Evolutionary conservation across 2,113 vertebrate genomes (phyloP), one percentile per base, ranked within the genome.

Genomic region (Emydocephalus ijimae): DNA sequence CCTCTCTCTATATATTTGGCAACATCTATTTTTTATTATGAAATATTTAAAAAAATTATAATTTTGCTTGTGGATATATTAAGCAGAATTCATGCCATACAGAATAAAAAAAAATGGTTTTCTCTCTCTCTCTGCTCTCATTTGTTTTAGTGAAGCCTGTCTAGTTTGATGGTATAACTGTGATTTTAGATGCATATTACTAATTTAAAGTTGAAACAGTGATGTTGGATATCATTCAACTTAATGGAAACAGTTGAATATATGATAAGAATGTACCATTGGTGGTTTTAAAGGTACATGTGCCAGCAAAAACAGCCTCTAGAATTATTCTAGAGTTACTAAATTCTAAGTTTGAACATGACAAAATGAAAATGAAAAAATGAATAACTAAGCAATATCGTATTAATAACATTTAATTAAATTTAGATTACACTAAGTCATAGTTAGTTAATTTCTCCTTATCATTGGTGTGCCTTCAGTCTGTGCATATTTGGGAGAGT

Each of bases 11-110:
- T 61, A 86, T 48, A 48, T 24, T 24, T 93, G 54, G 45, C 91
- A 91, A 9, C 20, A 5, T 91, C 89, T 87, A 24, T 93, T 95
- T n/a, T 43, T 93, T 94, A 88, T 7, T 92, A 1, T 45, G 12
- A 95, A 87, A 92, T 61, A 11, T 92, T 81, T 24, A 92, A 94
- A 85, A 85, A 45, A 1, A 87, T 81, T 91, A 69, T 81, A 0
- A 18, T 74, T 20, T 24, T 96, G 85, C 92, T 23, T 56, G 34
- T 91, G 89, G 87, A 34, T 57, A 5, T 9, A 56, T 2, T 85
- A 39, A 9, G 56, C 61, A 89, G 91, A 90, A 5, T 0, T 8
- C 11, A 23, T 89, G 91, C n/a, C 29, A 94, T 93, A 91, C 34
- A 89, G 45, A 92, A 85, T 85, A 92, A 88, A 91, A 92, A 92